Evolutionary conservation across 2,888 invertebrate genomes (phyloP).

Genomic region (Thera obeliscata): DNA sequence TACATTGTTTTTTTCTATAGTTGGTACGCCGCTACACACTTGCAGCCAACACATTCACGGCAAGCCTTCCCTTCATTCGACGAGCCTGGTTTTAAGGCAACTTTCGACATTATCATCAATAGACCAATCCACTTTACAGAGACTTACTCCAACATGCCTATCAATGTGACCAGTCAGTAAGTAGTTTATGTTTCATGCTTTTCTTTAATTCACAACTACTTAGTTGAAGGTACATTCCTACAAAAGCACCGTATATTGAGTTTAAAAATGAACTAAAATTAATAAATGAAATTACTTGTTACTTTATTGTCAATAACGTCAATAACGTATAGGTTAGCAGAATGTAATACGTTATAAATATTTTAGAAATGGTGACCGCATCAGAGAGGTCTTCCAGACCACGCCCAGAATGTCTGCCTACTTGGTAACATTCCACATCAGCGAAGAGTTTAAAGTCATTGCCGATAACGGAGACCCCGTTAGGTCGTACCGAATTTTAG

Average conservation of each 20-base stretch:
- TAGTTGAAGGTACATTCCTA: no score
- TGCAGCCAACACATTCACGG: conserved; percentile 91
- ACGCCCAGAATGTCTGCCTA: conserved; percentile 93
- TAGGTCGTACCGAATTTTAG: conserved; percentile 70
- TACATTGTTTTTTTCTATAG: conserved; percentile 63
- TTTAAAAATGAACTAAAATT: no score
- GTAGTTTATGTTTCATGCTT: conserved; percentile 33
- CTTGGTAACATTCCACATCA: conserved; percentile 88
- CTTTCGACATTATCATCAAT: conserved; percentile 84
- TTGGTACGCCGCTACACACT: conserved; percentile 91
- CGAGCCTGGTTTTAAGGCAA: conserved; percentile 87
- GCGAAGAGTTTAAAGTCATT: conserved; percentile 70
- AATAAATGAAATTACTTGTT: no score
- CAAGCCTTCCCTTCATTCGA: conserved; percentile 93
- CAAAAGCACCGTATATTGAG: no score
- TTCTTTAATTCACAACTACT: no score
- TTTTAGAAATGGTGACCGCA: conserved; percentile 62
- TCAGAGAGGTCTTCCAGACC: conserved; percentile 76
- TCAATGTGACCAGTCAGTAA: conserved; percentile 51
- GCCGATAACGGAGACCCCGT: conserved; percentile 61
- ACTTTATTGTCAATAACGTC: no score
- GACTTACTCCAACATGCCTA: conserved; percentile 72
- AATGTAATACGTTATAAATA: not conserved
- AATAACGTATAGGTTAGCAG: no score
- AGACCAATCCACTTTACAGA: conserved; percentile 61